Evolutionary conservation across 2,888 invertebrate species (phyloP), one percentile per base, ranked within the genome.

Genomic region (Conus canariensis): DNA sequence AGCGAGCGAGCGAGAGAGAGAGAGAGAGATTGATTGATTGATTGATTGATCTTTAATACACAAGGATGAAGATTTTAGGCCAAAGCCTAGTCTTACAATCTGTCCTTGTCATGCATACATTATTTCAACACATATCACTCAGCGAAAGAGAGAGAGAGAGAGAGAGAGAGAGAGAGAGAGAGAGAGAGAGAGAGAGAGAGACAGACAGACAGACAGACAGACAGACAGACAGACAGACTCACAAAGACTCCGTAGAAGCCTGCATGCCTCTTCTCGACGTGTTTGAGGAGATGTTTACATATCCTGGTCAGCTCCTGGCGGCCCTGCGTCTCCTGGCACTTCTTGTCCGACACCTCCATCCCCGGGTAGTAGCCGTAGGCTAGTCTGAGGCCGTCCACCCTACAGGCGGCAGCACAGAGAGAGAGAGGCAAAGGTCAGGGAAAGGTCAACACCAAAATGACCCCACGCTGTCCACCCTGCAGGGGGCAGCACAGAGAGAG

Each of bases 281-380:
- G 60, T 74, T 77, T 86, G 4, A 92, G 89, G 64, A 92, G 22
- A 77, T 85, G 56, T 12, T 60, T 74, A 60, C 92, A 92, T n/a
- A 92, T 90, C 70, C 90, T 70, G 22, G 90, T 83, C 59, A 92
- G 91, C 70, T 92, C 92, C 45, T 92, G 92, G 9, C 87, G 89
- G 9, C 92, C 92, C 1, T 89, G 80, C 6, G 92, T 92, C 25
- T 92, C 92, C 70, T 92, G 90, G 82, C 92, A 92, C 19, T 70
- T 74, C n/a, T 91, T 88, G 30, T 90, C 89, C 10, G 25, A n/a
- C 45, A 92, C 90, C 88, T 88, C 89, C 89, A 89, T 0, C 92
- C 91, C 45, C 45, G 45, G 0, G 64, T 90, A 92, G 90, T 92
- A 92, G 45, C 92, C 92, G 83, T 92, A 92, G 56, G 92, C 92